Conservation (phyloP, 2,113 vertebrate species). For the Penelope pileata region DNA sequence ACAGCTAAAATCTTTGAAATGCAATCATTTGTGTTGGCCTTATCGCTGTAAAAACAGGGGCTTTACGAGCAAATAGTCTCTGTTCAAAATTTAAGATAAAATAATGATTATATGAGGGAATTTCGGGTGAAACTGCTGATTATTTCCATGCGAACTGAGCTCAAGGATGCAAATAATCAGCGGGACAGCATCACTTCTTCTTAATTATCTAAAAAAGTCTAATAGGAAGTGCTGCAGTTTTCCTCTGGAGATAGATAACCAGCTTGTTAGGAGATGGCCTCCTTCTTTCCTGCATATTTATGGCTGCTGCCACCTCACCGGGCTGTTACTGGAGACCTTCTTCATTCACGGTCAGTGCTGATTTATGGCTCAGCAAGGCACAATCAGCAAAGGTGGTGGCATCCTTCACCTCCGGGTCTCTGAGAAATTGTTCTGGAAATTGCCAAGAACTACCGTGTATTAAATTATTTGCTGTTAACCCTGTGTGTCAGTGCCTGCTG, state of each 20-base stretch:
- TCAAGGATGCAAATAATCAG: not conserved
- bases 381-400: not conserved
- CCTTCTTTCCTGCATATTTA: not conserved
- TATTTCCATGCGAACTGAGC: not conserved
- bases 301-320: not conserved
- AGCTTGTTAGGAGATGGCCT: not conserved
- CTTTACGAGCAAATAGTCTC: not conserved
- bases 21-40: not conserved
- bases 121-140: not conserved
- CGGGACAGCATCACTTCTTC: not conserved
- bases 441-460: not conserved
- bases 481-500: not conserved
- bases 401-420: not conserved
- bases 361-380: not conserved
- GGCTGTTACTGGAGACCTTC: not conserved
- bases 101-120: not conserved
- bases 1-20: not conserved
- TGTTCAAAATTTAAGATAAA: not conserved
- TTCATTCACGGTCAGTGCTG: accelerated
- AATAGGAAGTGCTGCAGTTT: not conserved
- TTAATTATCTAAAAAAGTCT: not conserved
- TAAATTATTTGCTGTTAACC: not conserved
- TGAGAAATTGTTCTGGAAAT: not conserved
- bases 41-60: not conserved
- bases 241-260: not conserved